Percentiles rank a stretch among this genome's conserved stretches.
Evolutionary conservation across 2,797 vertebrate genomes (phyloP).

Genomic region (Sebastes aleutianus): DNA sequence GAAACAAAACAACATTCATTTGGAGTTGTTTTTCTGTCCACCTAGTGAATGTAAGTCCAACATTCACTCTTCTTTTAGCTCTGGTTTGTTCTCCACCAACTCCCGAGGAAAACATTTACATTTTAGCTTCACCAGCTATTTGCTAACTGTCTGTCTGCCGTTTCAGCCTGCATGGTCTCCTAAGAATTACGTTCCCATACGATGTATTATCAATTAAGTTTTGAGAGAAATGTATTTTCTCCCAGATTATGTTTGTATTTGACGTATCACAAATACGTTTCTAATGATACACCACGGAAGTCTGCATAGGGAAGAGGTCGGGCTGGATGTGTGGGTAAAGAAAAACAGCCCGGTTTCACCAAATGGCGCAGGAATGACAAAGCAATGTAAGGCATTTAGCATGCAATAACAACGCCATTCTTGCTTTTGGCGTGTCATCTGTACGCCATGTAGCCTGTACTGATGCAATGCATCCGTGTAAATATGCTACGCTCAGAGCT

Average conservation of each 20-base stretch:
- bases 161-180: neutral
- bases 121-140: neutral
- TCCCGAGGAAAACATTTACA: neutral
- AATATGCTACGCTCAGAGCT: too few species aligned
- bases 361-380: too few species aligned
- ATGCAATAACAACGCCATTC: too few species aligned
- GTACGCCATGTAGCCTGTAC: too few species aligned
- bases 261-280: neutral
- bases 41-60: neutral
- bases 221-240: neutral
- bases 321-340: accelerated
- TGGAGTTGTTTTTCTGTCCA: too few species aligned
- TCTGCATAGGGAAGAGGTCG: neutral
- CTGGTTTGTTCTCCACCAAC: neutral
- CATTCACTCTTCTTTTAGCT: neutral
- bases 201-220: neutral
- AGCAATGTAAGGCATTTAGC: too few species aligned
- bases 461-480: too few species aligned
- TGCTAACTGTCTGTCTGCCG: neutral
- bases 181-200: neutral
- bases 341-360: too few species aligned
- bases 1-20: neutral
- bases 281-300: neutral
- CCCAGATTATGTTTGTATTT: neutral
- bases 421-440: too few species aligned